These are phyloP conservation scores for Lamellibrachia luymesi DNA, from an alignment of 1,140 invertebrate genomes.

Conservation along the genomic window DNA sequence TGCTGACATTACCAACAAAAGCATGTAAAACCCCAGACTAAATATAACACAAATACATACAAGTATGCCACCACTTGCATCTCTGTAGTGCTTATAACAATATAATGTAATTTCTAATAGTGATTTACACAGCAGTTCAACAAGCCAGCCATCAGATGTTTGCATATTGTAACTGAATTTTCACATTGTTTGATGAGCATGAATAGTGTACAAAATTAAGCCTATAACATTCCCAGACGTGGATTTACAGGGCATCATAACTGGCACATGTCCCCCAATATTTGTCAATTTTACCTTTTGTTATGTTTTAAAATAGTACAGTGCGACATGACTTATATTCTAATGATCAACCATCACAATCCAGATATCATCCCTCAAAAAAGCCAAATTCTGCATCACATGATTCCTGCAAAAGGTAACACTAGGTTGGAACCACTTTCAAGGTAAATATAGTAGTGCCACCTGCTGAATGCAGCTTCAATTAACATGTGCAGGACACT, in stretches of 20 bases:
- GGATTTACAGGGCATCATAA: background rate
- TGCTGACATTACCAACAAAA: background rate
- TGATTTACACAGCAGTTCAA: background rate
- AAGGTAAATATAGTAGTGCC: background rate
- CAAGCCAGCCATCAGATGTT: background rate
- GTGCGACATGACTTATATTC: background rate
- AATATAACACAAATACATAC: background rate
- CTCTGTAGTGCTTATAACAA: background rate
- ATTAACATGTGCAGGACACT: background rate
- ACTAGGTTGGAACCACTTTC: background rate
- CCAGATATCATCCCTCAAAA: background rate
- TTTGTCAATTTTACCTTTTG: background rate
- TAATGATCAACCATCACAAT: background rate
- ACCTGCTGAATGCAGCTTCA: background rate
- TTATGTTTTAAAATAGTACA: background rate
- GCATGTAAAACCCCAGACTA: background rate
- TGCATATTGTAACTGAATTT: background rate
- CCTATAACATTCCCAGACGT: background rate
- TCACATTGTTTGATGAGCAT: background rate
- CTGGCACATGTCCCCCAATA: background rate
- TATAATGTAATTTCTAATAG: background rate
- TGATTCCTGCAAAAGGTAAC: background rate
- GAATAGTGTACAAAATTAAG: background rate
- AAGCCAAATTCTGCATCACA: background rate
- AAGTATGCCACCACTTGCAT: too few species aligned